Conservation (phyloP, 1,140 invertebrate species). For the Musca domestica region DNA sequence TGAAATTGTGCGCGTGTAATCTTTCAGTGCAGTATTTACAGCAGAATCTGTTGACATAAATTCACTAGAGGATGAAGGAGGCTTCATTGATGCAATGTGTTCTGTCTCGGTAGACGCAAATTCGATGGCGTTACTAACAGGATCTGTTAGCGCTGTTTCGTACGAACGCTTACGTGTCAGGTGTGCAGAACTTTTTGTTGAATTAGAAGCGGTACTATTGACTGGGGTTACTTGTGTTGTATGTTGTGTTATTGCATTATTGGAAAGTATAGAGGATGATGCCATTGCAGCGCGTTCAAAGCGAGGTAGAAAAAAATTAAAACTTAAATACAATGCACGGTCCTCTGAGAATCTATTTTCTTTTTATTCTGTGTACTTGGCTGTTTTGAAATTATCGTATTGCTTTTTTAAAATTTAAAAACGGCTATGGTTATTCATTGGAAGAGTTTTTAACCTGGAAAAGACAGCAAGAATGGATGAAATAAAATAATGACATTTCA, state of each 20-base stretch:
- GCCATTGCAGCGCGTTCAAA: conserved; percentile 38
- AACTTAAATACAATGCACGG: not conserved
- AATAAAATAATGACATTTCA: too few species aligned
- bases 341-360: not conserved
- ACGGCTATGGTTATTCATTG: too few species aligned
- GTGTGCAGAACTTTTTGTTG: conserved; percentile 28
- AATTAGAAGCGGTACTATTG: conserved; percentile 21
- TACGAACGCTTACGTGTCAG: conserved; percentile 46
- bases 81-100: conserved; percentile 2
- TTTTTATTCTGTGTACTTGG: not conserved
- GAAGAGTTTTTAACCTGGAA: too few species aligned
- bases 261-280: conserved; percentile 50
- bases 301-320: not conserved
- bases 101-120: conserved; percentile 21
- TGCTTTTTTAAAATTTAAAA: not conserved
- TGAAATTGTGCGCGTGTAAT: conserved; percentile 47
- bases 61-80: not conserved
- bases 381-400: not conserved
- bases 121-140: conserved; percentile 3
- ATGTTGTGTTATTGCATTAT: conserved; percentile 46
- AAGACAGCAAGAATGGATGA: too few species aligned
- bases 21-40: conserved; percentile 36
- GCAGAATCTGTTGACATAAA: not conserved
- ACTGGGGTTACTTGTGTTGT: conserved; percentile 27
- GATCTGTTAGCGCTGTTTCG: conserved; percentile 41